Percentiles rank a stretch among this genome's conserved stretches.
phyloP scores from a whole-genome alignment of 2,888 invertebrate species.

The Agrotis exclamationis region DNA sequence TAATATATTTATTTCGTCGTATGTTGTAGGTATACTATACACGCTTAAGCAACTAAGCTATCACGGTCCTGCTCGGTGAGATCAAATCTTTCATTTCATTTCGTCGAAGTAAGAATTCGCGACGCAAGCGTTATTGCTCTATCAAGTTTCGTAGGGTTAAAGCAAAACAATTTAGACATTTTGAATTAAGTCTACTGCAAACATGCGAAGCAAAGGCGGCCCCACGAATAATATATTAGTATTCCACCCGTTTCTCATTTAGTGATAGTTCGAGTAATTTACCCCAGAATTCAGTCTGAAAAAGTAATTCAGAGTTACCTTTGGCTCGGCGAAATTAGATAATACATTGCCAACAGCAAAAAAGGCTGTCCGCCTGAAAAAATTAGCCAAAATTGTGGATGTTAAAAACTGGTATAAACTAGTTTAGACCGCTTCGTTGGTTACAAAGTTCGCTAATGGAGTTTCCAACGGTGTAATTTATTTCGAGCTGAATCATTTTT shows the following conservation, averaged over 20 bases:
- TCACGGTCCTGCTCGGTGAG: too few relatives aligned
- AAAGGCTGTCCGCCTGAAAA: constrained; percentile 20
- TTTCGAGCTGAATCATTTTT: constrained; percentile 21
- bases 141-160: too few relatives aligned
- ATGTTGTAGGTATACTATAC: too few relatives aligned
- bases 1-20: too few relatives aligned
- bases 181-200: background rate
- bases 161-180: too few relatives aligned
- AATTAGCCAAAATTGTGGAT: constrained; percentile 25
- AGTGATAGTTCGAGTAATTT: constrained; percentile 33
- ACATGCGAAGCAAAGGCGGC: background rate
- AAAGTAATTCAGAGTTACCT: constrained; percentile 36
- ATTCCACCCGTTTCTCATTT: constrained; percentile 29
- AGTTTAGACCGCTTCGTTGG: constrained; percentile 27
- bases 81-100: too few relatives aligned
- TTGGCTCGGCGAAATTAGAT: constrained; percentile 26
- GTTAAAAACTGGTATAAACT: constrained; percentile 35
- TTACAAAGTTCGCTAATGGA: constrained; percentile 39
- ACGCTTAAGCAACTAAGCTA: too few relatives aligned
- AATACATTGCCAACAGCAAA: constrained; percentile 19
- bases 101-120: too few relatives aligned
- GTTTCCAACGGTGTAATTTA: constrained; percentile 42
- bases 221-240: constrained; percentile 38
- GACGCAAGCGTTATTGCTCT: too few relatives aligned
- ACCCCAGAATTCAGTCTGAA: constrained; percentile 15